Conservation (phyloP, 2,888 invertebrate genomes). For the Alentia gelatinosa region DNA sequence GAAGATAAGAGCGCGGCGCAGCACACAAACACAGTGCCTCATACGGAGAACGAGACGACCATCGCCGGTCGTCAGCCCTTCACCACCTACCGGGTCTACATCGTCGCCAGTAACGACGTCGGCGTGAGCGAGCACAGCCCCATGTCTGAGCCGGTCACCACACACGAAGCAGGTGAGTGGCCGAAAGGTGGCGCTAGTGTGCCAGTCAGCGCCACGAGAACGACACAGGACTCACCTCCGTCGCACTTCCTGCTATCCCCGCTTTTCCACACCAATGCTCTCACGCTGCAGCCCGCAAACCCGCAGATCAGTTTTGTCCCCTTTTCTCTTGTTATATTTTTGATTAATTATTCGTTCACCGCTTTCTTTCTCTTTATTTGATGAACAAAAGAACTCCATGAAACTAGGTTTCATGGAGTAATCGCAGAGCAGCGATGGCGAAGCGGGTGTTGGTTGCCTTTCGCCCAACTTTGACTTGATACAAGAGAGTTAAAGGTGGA, state of each 20-base stretch:
- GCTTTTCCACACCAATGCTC: background rate
- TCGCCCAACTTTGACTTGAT: no score
- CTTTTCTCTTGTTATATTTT: background rate
- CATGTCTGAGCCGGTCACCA: constrained; percentile 40
- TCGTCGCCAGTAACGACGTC: constrained; percentile 9
- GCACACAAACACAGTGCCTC: background rate
- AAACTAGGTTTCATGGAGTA: no score
- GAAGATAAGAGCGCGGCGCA: background rate
- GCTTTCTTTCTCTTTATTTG: background rate
- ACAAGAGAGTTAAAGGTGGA: no score
- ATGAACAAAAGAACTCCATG: background rate
- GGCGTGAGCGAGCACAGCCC: constrained; percentile 37
- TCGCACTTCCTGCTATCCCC: background rate
- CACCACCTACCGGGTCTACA: constrained; percentile 45
- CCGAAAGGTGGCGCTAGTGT: no score
- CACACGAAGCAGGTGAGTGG: constrained; percentile 53
- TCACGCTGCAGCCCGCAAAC: constrained; percentile 2
- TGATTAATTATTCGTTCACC: background rate
- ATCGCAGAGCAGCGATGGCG: no score
- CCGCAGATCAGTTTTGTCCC: background rate
- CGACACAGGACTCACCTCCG: background rate
- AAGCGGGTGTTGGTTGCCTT: no score
- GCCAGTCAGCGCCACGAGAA: no score
- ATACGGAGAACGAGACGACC: constrained; percentile 8
- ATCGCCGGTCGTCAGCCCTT: constrained; percentile 48